Evolutionary conservation across 2,113 vertebrate species (phyloP), one percentile per base, ranked within the genome.

Genomic region (Colossoma macropomum): DNA sequence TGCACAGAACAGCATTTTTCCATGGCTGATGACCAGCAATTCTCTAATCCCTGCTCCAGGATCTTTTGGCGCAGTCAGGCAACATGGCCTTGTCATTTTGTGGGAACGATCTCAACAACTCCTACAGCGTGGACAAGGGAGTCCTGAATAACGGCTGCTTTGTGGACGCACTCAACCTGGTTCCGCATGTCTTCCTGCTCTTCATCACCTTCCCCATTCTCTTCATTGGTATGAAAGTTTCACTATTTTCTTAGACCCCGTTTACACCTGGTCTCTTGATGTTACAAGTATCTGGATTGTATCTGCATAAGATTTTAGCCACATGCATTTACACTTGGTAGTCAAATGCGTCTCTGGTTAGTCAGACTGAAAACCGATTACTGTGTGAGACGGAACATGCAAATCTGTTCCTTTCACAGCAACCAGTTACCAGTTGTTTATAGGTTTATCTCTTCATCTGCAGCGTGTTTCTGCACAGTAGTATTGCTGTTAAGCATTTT

Each of bases 201-300:
- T 99, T 99, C 89, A 98, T 99, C 92, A 99, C 98, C 83, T 99
- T 99, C 89, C 98, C 98, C 16, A 99, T 99, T 90, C 92, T 99
- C 83, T 99, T 99, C 87, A 99, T 99, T 28, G 98, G 98, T 99
- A 91, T 90, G 96, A 93, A 86, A 60, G 25, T 28, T 45, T 32
- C 66, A 65, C 38, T 76, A 34, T 66, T 79, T 30, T 73, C n/a
- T 41, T 27, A 28, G n/a, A 10, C n/a, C n/a, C n/a, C n/a, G n/a
- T n/a, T n/a, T n/a, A n/a, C n/a, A n/a, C n/a, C n/a, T n/a, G n/a
- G n/a, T n/a, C n/a, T n/a, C n/a, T n/a, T n/a, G n/a, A n/a, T n/a
- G n/a, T n/a, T n/a, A n/a, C n/a, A n/a, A n/a, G n/a, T n/a, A n/a
- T n/a, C n/a, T n/a, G n/a, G n/a, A n/a, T n/a, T n/a, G n/a, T n/a